Evolutionary conservation across 2,888 invertebrate species (phyloP).

Genomic region (Cerceris rybyensis): DNA sequence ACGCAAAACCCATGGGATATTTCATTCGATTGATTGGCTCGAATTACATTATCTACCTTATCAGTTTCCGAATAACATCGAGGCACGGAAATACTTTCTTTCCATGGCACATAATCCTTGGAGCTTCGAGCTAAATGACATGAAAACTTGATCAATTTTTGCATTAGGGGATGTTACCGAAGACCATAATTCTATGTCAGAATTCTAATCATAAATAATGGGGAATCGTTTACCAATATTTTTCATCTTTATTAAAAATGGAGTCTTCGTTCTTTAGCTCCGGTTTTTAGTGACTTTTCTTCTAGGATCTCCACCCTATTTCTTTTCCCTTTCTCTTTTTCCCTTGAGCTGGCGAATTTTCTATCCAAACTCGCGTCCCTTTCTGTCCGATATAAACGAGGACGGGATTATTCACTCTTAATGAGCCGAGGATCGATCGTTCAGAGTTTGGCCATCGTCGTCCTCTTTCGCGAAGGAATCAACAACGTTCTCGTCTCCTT

Average conservation of each 20-base stretch:
- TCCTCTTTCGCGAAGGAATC: neutral
- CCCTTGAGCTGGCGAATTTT: slow-evolving; percentile 12
- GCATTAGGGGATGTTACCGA: too few relatives aligned
- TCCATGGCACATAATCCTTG: too few relatives aligned
- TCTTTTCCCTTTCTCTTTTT: neutral
- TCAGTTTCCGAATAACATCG: too few relatives aligned
- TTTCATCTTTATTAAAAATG: neutral
- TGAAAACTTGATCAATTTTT: too few relatives aligned
- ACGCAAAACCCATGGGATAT: too few relatives aligned
- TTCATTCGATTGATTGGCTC: too few relatives aligned
- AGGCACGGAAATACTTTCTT: too few relatives aligned
- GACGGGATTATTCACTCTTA: slow-evolving; percentile 30
- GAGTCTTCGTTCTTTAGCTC: neutral
- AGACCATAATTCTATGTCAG: too few relatives aligned
- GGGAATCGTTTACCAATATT: too few relatives aligned
- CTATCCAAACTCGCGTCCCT: slow-evolving; percentile 9
- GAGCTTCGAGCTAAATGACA: too few relatives aligned
- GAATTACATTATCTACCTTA: too few relatives aligned
- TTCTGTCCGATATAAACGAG: slow-evolving; percentile 28
- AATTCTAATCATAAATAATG: too few relatives aligned
- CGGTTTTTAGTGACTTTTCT: neutral
- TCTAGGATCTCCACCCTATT: neutral
- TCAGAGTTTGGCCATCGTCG: neutral
- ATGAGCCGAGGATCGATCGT: slow-evolving; percentile 31
- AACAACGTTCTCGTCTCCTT: neutral